phyloP scores from a whole-genome alignment of 2,888 invertebrate genomes.

The Microctonus brassicae region DNA sequence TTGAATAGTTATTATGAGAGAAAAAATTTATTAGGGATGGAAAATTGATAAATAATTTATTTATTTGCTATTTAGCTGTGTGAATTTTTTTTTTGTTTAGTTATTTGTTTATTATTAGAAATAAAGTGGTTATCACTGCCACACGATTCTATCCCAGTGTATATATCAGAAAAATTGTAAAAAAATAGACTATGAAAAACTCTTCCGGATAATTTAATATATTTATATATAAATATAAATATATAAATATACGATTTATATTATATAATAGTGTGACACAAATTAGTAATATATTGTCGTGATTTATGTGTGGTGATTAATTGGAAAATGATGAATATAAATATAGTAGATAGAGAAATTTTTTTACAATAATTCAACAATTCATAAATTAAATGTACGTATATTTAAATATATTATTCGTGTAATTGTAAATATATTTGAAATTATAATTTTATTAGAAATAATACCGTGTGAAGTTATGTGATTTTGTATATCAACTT shows the following conservation, averaged over 20 bases:
- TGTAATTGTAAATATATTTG: slow-evolving; percentile 23
- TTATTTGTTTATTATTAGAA: too few relatives aligned
- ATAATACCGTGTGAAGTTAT: background rate
- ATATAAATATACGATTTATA: background rate
- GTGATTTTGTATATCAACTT: background rate
- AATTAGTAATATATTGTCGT: background rate
- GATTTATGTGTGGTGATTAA: background rate
- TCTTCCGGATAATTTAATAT: too few relatives aligned
- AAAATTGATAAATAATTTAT: too few relatives aligned
- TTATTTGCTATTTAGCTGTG: too few relatives aligned
- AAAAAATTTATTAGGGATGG: too few relatives aligned
- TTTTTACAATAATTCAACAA: slow-evolving; percentile 31
- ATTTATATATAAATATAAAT: too few relatives aligned
- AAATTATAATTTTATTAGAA: background rate
- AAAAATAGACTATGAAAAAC: background rate
- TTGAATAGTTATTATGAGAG: too few relatives aligned
- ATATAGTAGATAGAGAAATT: background rate
- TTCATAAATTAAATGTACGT: slow-evolving; percentile 27
- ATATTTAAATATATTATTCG: slow-evolving; percentile 33
- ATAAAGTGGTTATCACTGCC: background rate
- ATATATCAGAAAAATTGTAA: background rate
- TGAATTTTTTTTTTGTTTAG: too few relatives aligned
- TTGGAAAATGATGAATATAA: background rate
- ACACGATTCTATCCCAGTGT: background rate
- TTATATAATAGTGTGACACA: background rate